These are phyloP conservation scores for Vandiemenella viatica DNA, from an alignment of 2,888 invertebrate species.

Conservation along the genomic window DNA sequence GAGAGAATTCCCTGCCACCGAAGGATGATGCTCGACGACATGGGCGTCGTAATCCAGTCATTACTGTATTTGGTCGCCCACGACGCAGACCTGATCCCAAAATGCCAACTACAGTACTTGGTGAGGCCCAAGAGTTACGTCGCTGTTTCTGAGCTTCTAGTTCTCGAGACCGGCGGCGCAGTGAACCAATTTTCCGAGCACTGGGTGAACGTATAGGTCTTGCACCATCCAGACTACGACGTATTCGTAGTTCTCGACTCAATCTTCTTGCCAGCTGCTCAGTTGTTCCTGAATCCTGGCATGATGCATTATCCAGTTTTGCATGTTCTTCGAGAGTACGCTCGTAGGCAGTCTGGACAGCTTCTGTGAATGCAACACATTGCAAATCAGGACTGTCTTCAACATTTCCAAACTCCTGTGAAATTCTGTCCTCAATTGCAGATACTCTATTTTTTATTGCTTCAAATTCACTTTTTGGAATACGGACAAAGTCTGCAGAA, in stretches of 20 bases:
- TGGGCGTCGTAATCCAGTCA: constrained; percentile 28
- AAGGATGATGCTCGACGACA: constrained; percentile 10
- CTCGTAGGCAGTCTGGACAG: constrained; percentile 57
- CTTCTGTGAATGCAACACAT: constrained; percentile 16
- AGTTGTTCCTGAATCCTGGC: constrained; percentile 44
- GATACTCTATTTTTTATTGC: constrained; percentile 60
- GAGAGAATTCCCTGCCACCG: neutral
- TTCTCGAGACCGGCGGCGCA: constrained; percentile 57
- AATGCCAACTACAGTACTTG: neutral
- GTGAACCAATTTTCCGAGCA: constrained; percentile 62
- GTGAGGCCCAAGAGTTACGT: too few species aligned
- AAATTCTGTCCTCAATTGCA: constrained; percentile 53
- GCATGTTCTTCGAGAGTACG: constrained; percentile 51
- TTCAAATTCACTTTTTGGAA: constrained; percentile 61
- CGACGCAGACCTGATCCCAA: constrained; percentile 31
- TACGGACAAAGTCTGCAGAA: constrained; percentile 45
- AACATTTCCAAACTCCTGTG: constrained; percentile 42
- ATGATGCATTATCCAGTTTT: constrained; percentile 36
- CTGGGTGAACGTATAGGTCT: constrained; percentile 65
- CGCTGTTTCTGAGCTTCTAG: neutral
- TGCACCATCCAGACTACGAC: constrained; percentile 48
- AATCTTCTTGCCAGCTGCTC: constrained; percentile 55
- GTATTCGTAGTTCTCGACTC: constrained; percentile 57
- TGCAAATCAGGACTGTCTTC: constrained; percentile 28
- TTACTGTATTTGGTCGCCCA: constrained; percentile 34